Conservation (phyloP, 2,888 invertebrate genomes). For the Cybosia mesomella region DNA sequence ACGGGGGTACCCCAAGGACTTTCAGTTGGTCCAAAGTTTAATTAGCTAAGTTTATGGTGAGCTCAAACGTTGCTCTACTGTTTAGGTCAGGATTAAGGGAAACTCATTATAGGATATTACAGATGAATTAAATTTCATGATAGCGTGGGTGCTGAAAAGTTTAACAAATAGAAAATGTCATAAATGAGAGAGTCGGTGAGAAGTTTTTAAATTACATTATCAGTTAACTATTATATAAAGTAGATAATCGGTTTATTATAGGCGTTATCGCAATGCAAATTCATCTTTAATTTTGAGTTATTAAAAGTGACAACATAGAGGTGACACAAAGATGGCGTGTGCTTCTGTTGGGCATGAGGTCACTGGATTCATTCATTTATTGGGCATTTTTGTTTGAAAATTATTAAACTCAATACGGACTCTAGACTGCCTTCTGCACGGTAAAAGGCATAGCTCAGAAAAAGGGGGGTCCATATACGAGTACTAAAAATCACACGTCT, state of each 20-base stretch:
- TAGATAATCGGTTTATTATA: too few species aligned
- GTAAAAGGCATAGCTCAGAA: too few species aligned
- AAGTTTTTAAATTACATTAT: neutral
- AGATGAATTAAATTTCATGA: conserved; percentile 28
- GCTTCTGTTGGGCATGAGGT: too few species aligned
- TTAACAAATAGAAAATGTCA: conserved; percentile 8
- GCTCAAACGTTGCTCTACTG: conserved; percentile 42
- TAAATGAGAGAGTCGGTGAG: too few species aligned
- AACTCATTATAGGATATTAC: conserved; percentile 46
- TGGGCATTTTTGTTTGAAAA: too few species aligned
- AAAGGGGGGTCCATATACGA: too few species aligned
- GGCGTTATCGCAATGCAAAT: neutral
- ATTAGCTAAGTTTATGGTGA: conserved; percentile 63
- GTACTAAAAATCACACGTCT: too few species aligned
- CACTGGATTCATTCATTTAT: too few species aligned
- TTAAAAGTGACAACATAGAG: too few species aligned
- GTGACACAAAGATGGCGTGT: too few species aligned
- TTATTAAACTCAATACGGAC: too few species aligned
- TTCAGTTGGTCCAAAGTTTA: conserved; percentile 59
- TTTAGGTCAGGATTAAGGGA: conserved; percentile 44
- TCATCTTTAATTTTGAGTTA: neutral
- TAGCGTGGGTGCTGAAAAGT: conserved; percentile 1
- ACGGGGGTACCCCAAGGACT: conserved; percentile 46
- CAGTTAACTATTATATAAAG: neutral
- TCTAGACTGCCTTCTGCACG: too few species aligned